Base-by-base conservation (phyloP, 2,797 vertebrate genomes). In the Aeoliscus strigatus region DNA sequence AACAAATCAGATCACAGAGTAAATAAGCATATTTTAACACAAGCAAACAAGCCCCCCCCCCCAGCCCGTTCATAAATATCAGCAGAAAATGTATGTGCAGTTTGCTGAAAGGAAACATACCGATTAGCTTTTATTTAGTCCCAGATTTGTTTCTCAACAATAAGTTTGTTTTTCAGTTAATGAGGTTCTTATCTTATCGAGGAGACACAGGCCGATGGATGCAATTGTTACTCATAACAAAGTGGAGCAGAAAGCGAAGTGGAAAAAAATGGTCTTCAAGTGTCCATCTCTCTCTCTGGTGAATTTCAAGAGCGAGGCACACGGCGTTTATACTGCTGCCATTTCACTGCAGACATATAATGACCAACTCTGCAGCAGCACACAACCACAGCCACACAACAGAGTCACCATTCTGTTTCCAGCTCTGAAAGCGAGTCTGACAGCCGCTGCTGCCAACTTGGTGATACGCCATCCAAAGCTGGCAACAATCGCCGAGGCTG, bases 391-490 rank as follows among this genome's bases (percentile, higher is more conserved):
- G 45, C 37, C 58, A 44, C 54, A 53, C 16, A 45, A 68, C 70
- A 80, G 49, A 56, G 63, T 62, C 60, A 10, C 71, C 53, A 30
- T 59, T 72, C 68, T 60, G 39, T 44, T 63, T 60, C 48, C 64
- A 40, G 30, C 41, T 55, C 36, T 29, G 63, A 44, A 56, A 51
- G 57, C 35, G 39, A 58, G 59, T 56, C 38, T 50, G 40, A 68
- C 26, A 51, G 56, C 55, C 24, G 45, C 14, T 8, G 55, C 56
- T 78, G 75, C 75, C 76, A 75, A 54, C 46, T 77, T 65, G 59
- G 55, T 60, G 35, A 66, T 49, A 54, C 28, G 60, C 75, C 59
- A 61, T 75, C 41, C 45, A 51, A 44, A 70, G 41, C 53, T 70
- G 74, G 64, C 72, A 75, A 50, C 14, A 14, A 44, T 30, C 35